A percentile compares a stretch with the other conserved stretches of the same genome.
Evolutionary conservation across 2,888 invertebrate species (phyloP).

Genomic region (Nebria brevicollis): DNA sequence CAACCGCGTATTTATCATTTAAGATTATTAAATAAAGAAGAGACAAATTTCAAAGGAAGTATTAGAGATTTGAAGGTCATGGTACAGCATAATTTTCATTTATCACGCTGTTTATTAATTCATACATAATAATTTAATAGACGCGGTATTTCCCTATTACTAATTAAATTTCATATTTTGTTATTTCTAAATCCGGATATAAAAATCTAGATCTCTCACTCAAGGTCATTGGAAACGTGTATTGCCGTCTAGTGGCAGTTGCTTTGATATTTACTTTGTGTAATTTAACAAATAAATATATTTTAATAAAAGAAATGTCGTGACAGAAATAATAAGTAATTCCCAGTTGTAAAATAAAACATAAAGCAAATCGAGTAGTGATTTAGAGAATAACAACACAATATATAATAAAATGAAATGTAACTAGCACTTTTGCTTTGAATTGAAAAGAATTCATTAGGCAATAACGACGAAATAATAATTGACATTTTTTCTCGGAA

Average conservation of each 20-base stretch:
- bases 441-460: constrained; percentile 1
- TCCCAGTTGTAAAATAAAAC: too few species aligned
- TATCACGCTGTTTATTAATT: not conserved
- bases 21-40: not conserved
- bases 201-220: too few species aligned
- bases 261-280: not conserved
- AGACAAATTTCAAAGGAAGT: not conserved
- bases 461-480: not conserved
- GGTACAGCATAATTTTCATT: not conserved
- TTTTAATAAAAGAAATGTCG: not conserved
- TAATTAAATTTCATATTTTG: not conserved
- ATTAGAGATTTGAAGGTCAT: not conserved
- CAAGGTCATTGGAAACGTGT: too few species aligned
- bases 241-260: too few species aligned
- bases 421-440: not conserved
- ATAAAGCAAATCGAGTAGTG: not conserved
- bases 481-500: not conserved
- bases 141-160: not conserved
- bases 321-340: not conserved
- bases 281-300: not conserved
- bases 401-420: not conserved
- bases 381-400: not conserved
- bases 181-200: not conserved
- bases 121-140: not conserved
- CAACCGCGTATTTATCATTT: not conserved